Evolutionary conservation across 2,888 invertebrate genomes (phyloP), one percentile per base, ranked within the genome.

Genomic region (Galerucella pusilla): DNA sequence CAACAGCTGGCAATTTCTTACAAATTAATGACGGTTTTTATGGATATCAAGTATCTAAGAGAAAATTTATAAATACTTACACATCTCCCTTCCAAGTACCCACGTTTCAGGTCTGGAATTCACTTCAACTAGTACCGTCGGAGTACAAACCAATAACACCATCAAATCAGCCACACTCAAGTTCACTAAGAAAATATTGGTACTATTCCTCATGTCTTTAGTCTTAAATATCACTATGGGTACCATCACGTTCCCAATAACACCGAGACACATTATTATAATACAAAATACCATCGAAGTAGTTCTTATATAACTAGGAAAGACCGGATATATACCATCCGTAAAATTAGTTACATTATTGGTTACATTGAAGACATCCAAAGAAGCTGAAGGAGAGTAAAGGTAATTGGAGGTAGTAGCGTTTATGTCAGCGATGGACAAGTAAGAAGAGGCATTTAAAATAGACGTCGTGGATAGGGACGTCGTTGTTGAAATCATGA

Each of bases 121-220:
- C 69, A 97, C 94, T 87, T 98, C 97, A n/a, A 97, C 95, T 57
- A 97, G 90, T 49, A 97, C 96, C 0, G 97, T 96, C 9, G 97
- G 97, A 77, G 97, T 96, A 86, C 97, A 97, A 78, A 97, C 94
- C 78, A 97, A 88, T 80, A 98, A 89, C 82, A 97, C 97, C 90
- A 97, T 93, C 82, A 97, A 89, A 88, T 98, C 97, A 16, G 97
- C 97, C 59, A 97, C 92, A 86, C 97, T 97, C 85, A 97, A 90
- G 88, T 97, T 97, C 88, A 97, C 95, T 84, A 98, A 91, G 87
- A 97, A 97, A 83, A 97, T 96, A 87, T 97, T 97, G 77, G 97
- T 97, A 71, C 97, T 96, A 85, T 96, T 97, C 84, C 96, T 91
- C 96, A 97, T 96, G 86, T 97, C 97, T 86, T 96, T 96, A 68